Evolutionary conservation across 2,888 invertebrate genomes (phyloP).

Genomic region (Agriopis leucophaearia): DNA sequence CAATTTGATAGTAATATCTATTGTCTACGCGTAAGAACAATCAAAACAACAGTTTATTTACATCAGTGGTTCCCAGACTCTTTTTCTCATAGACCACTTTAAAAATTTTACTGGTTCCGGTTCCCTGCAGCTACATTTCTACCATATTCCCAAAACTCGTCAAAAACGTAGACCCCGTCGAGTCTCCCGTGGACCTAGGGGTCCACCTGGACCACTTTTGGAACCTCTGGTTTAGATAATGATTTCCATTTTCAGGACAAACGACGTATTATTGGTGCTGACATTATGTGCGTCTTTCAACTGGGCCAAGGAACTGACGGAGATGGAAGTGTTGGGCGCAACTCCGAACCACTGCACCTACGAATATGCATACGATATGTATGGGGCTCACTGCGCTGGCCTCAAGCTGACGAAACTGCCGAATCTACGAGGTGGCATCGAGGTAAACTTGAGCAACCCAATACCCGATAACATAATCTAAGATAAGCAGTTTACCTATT

Average conservation of each 20-base stretch:
- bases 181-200: no score
- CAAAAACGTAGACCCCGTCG: no score
- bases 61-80: no score
- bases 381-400: conserved; percentile 84
- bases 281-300: conserved; percentile 50
- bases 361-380: conserved; percentile 81
- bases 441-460: conserved; percentile 69
- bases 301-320: conserved; percentile 66
- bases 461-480: conserved; percentile 47
- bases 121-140: no score
- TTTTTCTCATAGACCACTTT: no score
- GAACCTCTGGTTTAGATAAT: no score
- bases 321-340: conserved; percentile 69
- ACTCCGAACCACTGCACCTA: conserved; percentile 80
- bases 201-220: no score
- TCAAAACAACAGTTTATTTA: conserved; percentile 8
- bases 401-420: conserved; percentile 81
- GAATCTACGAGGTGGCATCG: conserved; percentile 79
- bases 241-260: conserved; percentile 59
- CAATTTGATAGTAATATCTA: conserved; percentile 10
- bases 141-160: no score
- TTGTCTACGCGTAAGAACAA: conserved; percentile 4
- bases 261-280: conserved; percentile 50
- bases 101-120: no score
- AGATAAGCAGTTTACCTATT: conserved; percentile 44